These are phyloP conservation scores for Hemibagrus guttatus DNA, from an alignment of 2,797 vertebrate species.

Conservation along the genomic window DNA sequence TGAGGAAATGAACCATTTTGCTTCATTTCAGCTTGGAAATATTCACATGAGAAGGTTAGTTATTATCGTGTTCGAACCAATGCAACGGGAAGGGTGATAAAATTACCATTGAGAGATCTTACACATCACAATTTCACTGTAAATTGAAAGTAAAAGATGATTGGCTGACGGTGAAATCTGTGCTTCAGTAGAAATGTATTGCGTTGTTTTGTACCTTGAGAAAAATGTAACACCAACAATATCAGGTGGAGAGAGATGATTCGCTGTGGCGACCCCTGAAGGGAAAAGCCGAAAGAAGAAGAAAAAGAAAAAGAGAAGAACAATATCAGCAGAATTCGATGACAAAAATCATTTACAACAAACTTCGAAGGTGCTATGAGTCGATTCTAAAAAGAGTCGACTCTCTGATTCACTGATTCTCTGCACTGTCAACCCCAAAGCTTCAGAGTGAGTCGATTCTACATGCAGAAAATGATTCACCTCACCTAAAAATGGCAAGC, in stretches of 20 bases:
- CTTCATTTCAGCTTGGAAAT: conserved; percentile 41
- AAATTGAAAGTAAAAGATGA: not conserved
- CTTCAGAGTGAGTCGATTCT: not conserved
- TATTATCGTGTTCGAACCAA: not conserved
- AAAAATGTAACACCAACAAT: not conserved
- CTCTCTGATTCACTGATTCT: not conserved
- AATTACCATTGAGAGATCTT: not conserved
- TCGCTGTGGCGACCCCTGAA: too few species aligned
- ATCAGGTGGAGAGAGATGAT: too few species aligned
- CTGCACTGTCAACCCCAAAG: not conserved
- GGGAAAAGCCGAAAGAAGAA: too few species aligned
- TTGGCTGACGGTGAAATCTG: not conserved
- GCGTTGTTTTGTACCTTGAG: not conserved
- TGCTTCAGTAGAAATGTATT: not conserved
- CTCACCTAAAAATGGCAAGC: not conserved
- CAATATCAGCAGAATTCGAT: not conserved
- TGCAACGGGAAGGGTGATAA: too few species aligned
- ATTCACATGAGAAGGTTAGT: not conserved
- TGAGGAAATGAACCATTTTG: conserved; percentile 69
- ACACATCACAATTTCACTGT: not conserved
- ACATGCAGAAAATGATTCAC: not conserved
- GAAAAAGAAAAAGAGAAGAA: too few species aligned
- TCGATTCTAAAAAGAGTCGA: not conserved
- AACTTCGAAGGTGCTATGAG: not conserved
- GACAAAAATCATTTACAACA: not conserved